Conservation (phyloP, 2,888 invertebrate genomes). For the Macrosiphum euphorbiae region DNA sequence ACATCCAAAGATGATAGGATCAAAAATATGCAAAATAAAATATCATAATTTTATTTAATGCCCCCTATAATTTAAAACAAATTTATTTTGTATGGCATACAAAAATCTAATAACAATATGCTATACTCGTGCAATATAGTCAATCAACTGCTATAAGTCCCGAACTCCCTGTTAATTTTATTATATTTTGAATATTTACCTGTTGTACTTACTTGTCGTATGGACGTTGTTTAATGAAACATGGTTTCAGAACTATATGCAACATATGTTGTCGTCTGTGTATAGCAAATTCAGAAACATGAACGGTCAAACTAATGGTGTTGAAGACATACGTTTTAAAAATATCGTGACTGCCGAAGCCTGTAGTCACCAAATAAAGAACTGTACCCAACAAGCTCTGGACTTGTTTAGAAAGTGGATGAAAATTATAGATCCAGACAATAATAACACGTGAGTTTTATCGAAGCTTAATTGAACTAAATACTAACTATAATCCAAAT, state of each 20-base stretch:
- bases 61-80: too few species aligned
- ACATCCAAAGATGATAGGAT: too few species aligned
- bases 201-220: background rate
- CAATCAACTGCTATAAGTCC: too few species aligned
- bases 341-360: slow-evolving; percentile 76
- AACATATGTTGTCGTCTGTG: slow-evolving; percentile 76
- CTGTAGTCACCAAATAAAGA: slow-evolving; percentile 76
- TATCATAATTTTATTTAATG: too few species aligned
- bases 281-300: slow-evolving; percentile 74
- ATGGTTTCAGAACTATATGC: slow-evolving; percentile 75
- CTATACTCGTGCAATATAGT: too few species aligned
- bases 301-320: slow-evolving; percentile 72
- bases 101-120: too few species aligned
- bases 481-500: background rate
- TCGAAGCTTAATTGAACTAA: background rate
- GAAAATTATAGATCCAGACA: slow-evolving; percentile 73
- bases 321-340: slow-evolving; percentile 77
- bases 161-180: too few species aligned
- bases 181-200: too few species aligned
- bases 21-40: too few species aligned
- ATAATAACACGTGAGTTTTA: slow-evolving; percentile 74
- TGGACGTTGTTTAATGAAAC: background rate
- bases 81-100: too few species aligned
- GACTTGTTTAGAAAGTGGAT: slow-evolving; percentile 77
- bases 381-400: slow-evolving; percentile 76